Evolutionary conservation across 2,113 vertebrate genomes (phyloP).

Genomic region (Amphilophus citrinellus): DNA sequence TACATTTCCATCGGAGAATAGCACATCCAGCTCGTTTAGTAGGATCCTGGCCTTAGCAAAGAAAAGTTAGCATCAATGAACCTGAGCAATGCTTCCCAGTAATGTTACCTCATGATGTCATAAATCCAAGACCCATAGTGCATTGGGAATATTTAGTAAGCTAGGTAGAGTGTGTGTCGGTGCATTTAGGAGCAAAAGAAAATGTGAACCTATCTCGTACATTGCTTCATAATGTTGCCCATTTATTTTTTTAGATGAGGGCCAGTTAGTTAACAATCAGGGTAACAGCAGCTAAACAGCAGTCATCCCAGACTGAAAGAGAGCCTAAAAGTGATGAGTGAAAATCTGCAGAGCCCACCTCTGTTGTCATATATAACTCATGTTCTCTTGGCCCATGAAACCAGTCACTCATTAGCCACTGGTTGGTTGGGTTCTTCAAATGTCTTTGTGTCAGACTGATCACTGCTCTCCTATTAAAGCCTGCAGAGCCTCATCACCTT

Average conservation of each 20-base stretch:
- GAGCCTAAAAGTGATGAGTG: constrained; percentile 28
- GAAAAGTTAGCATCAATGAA: constrained; percentile 44
- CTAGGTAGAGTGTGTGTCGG: not conserved
- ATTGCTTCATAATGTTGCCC: constrained; percentile 38
- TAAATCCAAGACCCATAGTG: constrained; percentile 20
- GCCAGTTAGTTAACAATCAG: constrained; percentile 31
- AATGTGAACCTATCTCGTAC: not conserved
- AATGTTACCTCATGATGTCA: constrained; percentile 20
- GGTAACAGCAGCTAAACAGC: constrained; percentile 53
- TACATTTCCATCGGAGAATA: constrained; percentile 38
- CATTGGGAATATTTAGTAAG: constrained; percentile 10
- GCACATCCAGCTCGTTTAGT: constrained; percentile 15
- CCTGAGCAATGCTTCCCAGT: constrained; percentile 39
- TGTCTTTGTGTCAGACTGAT: constrained; percentile 1
- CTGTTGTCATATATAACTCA: not conserved
- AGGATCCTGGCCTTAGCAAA: constrained; percentile 50
- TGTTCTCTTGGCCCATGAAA: constrained; percentile 31
- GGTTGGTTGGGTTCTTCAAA: not conserved
- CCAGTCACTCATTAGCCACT: constrained; percentile 16
- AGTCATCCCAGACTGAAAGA: constrained; percentile 69
- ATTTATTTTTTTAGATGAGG: constrained; percentile 29
- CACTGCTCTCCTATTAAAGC: not conserved
- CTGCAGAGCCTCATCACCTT: constrained; percentile 14
- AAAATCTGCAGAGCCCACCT: not conserved
- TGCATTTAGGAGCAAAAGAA: not conserved